Evolutionary conservation across 2,113 vertebrate genomes (phyloP), one percentile per base, ranked within the genome.

Genomic region (Poicephalus gulielmi): DNA sequence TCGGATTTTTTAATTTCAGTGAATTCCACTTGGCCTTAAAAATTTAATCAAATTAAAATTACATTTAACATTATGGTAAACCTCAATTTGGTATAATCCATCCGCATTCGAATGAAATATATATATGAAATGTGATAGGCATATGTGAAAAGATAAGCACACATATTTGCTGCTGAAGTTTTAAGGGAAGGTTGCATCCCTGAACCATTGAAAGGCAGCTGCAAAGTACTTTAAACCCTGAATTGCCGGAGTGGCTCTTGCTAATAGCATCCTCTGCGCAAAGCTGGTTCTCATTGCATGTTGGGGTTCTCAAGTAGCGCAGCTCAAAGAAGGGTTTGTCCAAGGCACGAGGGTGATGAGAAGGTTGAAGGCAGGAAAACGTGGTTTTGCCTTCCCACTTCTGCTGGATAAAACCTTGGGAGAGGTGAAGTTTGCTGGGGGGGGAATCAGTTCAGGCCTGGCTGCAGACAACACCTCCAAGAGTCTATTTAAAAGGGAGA

Each of bases 11-110:
- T 52, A 66, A 94, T 91, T 90, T 52, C 50, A 88, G 69, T 31
- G 47, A 88, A 83, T 83, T 88, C 39, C 73, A 49, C 91, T 91
- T 88, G 37, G 49, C 76, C 68, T 88, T 85, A 68, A 92, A 96
- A 94, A 83, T 37, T 76, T 60, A 86, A 91, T 83, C 4, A 6
- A 88, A 94, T 94, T 52, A 86, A 80, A 92, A 83, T 83, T 7
- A 69, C 94, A 96, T 66, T 78, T 89, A 77, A 91, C 77, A 63
- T 84, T 70, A 69, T 49, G 41, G 91, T 69, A 92, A 96, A 88
- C 37, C 64, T 74, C 67, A 62, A 70, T 73, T 76, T 43, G 50
- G 23, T 31, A 13, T 33, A 31, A 77, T 71, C 71, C 87, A 67
- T 63, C 81, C 77, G 30, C 84, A 78, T 9, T 89, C 39, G 50